Evolutionary conservation across 30 jellyfish, hydroid and myxozoan species (phyloP), one percentile per base, ranked within the genome.

Genomic region (Mastigias papua): DNA sequence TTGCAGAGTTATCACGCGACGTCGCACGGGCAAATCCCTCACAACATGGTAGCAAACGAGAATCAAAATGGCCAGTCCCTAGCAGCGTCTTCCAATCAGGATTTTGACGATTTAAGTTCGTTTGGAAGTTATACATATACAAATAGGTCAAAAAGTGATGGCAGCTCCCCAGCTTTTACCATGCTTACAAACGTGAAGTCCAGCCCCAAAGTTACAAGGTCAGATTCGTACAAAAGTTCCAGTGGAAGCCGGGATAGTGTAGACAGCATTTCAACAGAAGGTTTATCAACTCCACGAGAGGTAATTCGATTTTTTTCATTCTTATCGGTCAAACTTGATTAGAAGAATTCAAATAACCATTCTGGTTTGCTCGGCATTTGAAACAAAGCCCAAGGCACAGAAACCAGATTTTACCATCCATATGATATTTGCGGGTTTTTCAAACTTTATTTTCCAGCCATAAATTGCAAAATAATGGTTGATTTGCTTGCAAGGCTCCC

Each of bases 191-290:
- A 78, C 37, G 81, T 71, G 19, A 88, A 88, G 62, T 69, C 91
- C 9, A 88, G 92, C 61, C 92, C 97, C 0, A 76, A 88, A 57
- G 97, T 75, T 15, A 34, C 91, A 22, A 80, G 97, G 72, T 88
- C 97, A 46, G 97, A 88, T 62, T 88, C 97, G 17, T 90, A 89
- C 81, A 91, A 71, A 63, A 90, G 97, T 61, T 90, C 97, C n/a
- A 90, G 89, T 66, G 97, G 97, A 29, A 90, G 97, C 78, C 48
- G 97, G 63, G 97, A 90, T 50, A 90, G 97, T 58, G 73, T 90
- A 73, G 97, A 90, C 80, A 90, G 97, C 73, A 69, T 90, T 60
- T 90, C 97, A 17, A 90, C 97, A 3, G 97, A 89, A 35, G 95
- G 90, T 35, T 68, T 81, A 66, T 90, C 97, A 50, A 82, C 94